Evolutionary conservation across 2,888 invertebrate species (phyloP).

Genomic region (Acrobasis repandana): DNA sequence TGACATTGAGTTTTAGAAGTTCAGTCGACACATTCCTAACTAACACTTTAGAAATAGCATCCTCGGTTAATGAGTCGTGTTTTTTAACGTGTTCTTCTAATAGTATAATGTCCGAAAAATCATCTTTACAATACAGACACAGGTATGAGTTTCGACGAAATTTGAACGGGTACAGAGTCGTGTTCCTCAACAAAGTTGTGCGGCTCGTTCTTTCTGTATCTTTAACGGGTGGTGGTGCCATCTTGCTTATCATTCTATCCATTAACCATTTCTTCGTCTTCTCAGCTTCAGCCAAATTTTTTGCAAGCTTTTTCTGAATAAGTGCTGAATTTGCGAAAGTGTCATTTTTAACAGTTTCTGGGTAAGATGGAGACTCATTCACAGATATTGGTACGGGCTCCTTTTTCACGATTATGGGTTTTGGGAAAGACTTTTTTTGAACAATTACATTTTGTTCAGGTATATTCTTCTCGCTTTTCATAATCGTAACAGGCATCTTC

Average conservation of each 20-base stretch:
- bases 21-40: constrained; percentile 12
- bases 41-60: constrained; percentile 20
- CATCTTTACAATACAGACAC: constrained; percentile 21
- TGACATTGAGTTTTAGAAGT: constrained; percentile 32
- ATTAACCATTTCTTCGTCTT: not conserved
- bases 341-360: no score
- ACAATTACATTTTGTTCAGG: not conserved
- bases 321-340: no score
- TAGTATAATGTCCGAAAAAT: constrained; percentile 3
- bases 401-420: not conserved
- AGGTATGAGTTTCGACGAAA: constrained; percentile 5
- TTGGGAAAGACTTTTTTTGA: not conserved
- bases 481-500: not conserved
- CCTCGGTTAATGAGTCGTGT: constrained; percentile 13
- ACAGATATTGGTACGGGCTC: not conserved
- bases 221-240: not conserved
- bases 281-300: not conserved
- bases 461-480: not conserved
- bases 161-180: constrained; percentile 23
- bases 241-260: constrained; percentile 3
- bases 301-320: no score
- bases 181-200: constrained; percentile 3
- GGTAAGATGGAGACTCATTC: no score
- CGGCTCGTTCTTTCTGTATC: constrained; percentile 23
- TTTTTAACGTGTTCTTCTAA: constrained; percentile 20